Percentiles rank a stretch among this genome's conserved stretches.
Evolutionary conservation across 2,797 vertebrate genomes (phyloP).

Genomic region (Smutsia gigantea): DNA sequence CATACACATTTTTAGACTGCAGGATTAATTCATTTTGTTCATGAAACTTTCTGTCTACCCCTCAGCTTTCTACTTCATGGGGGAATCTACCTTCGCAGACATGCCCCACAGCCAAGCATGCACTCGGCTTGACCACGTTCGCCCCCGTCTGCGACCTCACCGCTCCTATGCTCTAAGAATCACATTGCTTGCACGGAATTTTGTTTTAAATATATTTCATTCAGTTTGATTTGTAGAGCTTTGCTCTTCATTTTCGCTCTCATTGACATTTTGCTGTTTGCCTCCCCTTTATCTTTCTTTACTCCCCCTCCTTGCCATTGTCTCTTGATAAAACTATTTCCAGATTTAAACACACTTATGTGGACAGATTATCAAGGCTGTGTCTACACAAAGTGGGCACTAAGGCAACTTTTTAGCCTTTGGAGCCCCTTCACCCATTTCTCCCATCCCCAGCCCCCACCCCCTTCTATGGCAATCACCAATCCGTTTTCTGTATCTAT

Average conservation of each 20-base stretch:
- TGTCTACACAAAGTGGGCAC: background rate
- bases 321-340: background rate
- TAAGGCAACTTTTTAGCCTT: background rate
- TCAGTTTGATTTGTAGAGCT: background rate
- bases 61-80: background rate
- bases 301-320: background rate
- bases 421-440: background rate
- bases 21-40: background rate
- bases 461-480: background rate
- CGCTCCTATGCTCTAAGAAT: background rate
- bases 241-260: background rate
- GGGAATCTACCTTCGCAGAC: background rate
- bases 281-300: background rate
- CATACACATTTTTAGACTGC: background rate
- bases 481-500: background rate
- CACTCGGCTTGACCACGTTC: background rate
- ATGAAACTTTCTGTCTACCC: background rate
- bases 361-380: background rate
- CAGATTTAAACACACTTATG: background rate
- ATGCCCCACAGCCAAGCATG: background rate
- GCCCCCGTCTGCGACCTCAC: background rate
- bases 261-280: background rate
- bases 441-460: background rate
- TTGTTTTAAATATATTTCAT: background rate
- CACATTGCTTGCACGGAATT: background rate